Evolutionary conservation across 2,113 vertebrate species (phyloP), one percentile per base, ranked within the genome.

Genomic region (Chloebia gouldiae): DNA sequence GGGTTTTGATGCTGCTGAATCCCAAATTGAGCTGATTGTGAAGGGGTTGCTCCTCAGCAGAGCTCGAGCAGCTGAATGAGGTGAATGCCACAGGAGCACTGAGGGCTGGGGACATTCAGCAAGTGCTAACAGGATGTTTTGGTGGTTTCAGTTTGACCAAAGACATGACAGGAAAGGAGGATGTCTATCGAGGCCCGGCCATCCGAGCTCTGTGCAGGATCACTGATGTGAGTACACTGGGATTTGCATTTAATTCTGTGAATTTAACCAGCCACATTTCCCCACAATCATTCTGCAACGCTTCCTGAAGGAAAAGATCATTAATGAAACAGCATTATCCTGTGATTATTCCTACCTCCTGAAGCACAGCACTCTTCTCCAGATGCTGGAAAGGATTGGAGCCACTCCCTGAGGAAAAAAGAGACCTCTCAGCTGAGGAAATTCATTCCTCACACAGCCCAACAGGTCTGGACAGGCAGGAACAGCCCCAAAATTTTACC

Each of bases 131-230:
- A 9, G 23, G 14, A 0, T 71, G 56, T 66, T 92, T 75, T 73
- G 24, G 22, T 96, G 96, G 3, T 96, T 86, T 30, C 79, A 99
- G 99, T 93, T 93, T 99, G 94, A 99, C 99, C 89, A 99, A 99
- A 95, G 99, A 99, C 97, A 99, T 99, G 99, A 99, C 99, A 2
- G 99, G 99, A 27, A 99, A 99, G 96, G 99, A 99, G 73, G 99
- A 99, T 24, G 98, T 99, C 0, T 99, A 99, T 95, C 94, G 99
- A 89, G 99, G 99, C 66, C 99, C 99, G 0, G 99, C 99, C 61
- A 99, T 99, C 96, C 97, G 99, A 97, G 99, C 99, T 0, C 99
- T 99, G 57, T 99, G 99, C 98, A 98, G 99, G 95, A 99, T 99
- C 93, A 99, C 99, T 14, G 99, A 99, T 59, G 99, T 99, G 94